A percentile compares a stretch with the other conserved stretches of the same genome.
Evolutionary conservation across 2,113 vertebrate genomes (phyloP).

Genomic region (Siniperca knerii): DNA sequence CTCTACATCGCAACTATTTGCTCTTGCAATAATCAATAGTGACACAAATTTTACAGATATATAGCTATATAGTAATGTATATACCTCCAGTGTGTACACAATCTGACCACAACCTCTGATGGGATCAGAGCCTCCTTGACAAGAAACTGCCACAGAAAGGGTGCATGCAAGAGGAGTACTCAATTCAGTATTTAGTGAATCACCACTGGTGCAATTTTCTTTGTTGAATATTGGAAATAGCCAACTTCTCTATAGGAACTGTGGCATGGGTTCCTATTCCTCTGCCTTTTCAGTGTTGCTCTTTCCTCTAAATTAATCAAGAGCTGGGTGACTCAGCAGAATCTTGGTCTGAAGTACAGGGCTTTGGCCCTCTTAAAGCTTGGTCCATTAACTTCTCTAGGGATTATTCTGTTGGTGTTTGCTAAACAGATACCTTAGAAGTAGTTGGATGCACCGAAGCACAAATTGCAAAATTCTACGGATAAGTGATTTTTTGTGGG

Average conservation of each 20-base stretch:
- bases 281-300: slow-evolving; percentile 67
- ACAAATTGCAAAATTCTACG: slow-evolving; percentile 80
- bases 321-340: slow-evolving; percentile 75
- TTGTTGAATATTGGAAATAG: slow-evolving; percentile 55
- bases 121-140: slow-evolving; percentile 73
- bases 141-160: slow-evolving; percentile 75
- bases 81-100: slow-evolving; percentile 84
- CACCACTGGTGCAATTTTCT: slow-evolving; percentile 65
- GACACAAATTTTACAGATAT: slow-evolving; percentile 81
- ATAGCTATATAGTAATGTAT: slow-evolving; percentile 82
- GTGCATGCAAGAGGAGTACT: slow-evolving; percentile 81
- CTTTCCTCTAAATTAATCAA: slow-evolving; percentile 79
- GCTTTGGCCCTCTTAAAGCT: slow-evolving; percentile 86
- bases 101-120: slow-evolving; percentile 70
- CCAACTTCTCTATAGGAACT: slow-evolving; percentile 67
- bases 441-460: slow-evolving; percentile 79
- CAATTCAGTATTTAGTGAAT: slow-evolving; percentile 69
- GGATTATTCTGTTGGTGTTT: slow-evolving; percentile 84
- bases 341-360: slow-evolving; percentile 76
- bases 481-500: slow-evolving; percentile 64
- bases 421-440: slow-evolving; percentile 80
- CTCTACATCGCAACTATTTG: slow-evolving; percentile 67
- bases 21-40: slow-evolving; percentile 77
- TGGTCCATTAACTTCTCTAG: slow-evolving; percentile 87
- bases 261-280: slow-evolving; percentile 64